phyloP scores from a whole-genome alignment of 1,140 invertebrate genomes.

The Agrypnia vestita region DNA sequence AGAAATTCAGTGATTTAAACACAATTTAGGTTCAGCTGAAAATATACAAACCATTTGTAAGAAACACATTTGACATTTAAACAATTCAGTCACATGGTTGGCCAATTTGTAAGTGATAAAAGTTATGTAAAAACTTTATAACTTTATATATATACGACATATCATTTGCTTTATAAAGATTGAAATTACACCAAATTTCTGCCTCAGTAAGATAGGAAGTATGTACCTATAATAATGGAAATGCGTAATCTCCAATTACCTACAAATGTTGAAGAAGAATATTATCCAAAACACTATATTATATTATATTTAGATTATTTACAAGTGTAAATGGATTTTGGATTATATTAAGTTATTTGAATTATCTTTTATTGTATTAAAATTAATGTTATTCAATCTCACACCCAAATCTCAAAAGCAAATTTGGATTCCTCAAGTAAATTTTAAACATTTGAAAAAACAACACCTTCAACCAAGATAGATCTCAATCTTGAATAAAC shows the following conservation, averaged over 20 bases:
- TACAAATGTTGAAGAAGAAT: neutral
- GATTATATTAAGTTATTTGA: too few species aligned
- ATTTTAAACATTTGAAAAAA: too few species aligned
- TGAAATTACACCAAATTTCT: conserved; percentile 59
- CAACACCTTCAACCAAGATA: too few species aligned
- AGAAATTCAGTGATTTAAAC: too few species aligned
- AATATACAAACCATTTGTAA: too few species aligned
- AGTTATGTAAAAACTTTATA: conserved; percentile 40
- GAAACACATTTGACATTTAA: too few species aligned
- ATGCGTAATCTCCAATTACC: neutral
- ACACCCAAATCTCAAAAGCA: too few species aligned
- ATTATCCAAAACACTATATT: neutral
- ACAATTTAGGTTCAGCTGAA: too few species aligned
- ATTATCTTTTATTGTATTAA: too few species aligned
- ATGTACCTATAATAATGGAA: conserved; percentile 22
- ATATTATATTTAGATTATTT: neutral
- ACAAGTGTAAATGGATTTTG: neutral
- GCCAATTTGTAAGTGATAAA: conserved; percentile 50
- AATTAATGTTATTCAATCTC: too few species aligned
- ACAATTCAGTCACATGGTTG: conserved; percentile 20
- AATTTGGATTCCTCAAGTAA: too few species aligned
- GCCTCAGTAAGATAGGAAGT: conserved; percentile 56
- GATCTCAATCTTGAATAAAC: too few species aligned
- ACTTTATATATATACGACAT: conserved; percentile 56
- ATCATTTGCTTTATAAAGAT: conserved; percentile 60